Evolutionary conservation across 2,888 invertebrate species (phyloP).

Genomic region (Drosophila paramelanica): DNA sequence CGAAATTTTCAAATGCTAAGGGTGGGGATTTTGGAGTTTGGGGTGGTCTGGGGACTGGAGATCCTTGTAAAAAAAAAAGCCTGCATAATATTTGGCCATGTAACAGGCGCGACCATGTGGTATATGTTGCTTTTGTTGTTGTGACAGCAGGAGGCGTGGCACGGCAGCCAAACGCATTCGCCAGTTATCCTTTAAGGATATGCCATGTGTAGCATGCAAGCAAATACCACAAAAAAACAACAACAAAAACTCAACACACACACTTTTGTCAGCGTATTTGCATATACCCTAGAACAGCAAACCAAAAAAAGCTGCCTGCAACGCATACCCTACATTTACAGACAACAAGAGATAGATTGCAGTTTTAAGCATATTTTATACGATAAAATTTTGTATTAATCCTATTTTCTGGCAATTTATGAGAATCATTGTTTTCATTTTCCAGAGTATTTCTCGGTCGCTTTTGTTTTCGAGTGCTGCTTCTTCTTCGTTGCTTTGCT

Average conservation of each 20-base stretch:
- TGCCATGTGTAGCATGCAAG: constrained; percentile 23
- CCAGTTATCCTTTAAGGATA: constrained; percentile 41
- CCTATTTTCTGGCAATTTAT: too few relatives aligned
- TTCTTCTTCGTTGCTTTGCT: constrained; percentile 6
- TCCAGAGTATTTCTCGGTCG: background rate
- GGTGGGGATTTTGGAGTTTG: constrained; percentile 1
- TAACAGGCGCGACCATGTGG: constrained; percentile 42
- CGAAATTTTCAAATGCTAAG: constrained; percentile 13
- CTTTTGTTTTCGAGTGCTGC: constrained; percentile 5
- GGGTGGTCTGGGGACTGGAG: background rate
- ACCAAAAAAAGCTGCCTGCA: too few relatives aligned
- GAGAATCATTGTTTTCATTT: background rate
- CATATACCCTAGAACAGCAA: constrained; percentile 30
- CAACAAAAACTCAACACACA: background rate
- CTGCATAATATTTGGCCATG: constrained; percentile 66
- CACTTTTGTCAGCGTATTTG: too few relatives aligned
- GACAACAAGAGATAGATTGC: too few relatives aligned
- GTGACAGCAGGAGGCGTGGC: constrained; percentile 27
- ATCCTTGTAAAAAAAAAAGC: constrained; percentile 28
- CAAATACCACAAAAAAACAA: constrained; percentile 25
- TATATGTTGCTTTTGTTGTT: constrained; percentile 23
- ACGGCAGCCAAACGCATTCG: constrained; percentile 30
- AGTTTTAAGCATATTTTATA: too few relatives aligned
- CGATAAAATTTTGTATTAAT: too few relatives aligned
- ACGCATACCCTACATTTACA: too few relatives aligned